Evolutionary conservation across 2,888 invertebrate species (phyloP).

Genomic region (Ecliptopera silaceata): DNA sequence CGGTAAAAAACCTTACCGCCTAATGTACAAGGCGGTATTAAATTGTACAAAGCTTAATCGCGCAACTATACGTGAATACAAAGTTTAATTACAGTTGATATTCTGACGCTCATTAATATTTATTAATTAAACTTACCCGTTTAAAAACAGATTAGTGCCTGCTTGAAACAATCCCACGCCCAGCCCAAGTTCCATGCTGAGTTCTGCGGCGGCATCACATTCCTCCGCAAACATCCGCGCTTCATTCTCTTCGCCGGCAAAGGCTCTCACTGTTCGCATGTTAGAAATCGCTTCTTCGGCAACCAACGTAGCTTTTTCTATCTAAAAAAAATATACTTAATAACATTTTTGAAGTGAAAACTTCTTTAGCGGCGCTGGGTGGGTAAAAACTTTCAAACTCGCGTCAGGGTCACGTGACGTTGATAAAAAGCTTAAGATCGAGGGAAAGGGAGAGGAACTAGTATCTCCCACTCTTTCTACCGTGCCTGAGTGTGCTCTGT

Average conservation of each 20-base stretch:
- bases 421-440: no score
- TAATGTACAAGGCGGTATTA: no score
- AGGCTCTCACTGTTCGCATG: conserved; percentile 96
- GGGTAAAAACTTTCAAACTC: no score
- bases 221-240: conserved; percentile 87
- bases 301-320: conserved; percentile 92
- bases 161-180: conserved; percentile 97
- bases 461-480: no score
- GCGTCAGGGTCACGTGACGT: no score
- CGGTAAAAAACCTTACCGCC: no score
- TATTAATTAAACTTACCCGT: conserved; percentile 80
- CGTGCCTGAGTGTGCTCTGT: no score
- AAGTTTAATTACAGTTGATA: no score
- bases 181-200: conserved; percentile 91
- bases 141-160: conserved; percentile 92
- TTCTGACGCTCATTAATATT: background rate
- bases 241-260: conserved; percentile 96
- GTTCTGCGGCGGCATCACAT: conserved; percentile 86
- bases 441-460: no score
- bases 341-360: background rate
- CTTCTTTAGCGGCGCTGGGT: no score
- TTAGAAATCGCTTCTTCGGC: conserved; percentile 97
- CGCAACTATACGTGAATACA: no score
- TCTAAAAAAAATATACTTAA: conserved; percentile 66
- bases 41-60: no score